phyloP scores from a whole-genome alignment of 2,797 vertebrate genomes.

The Eulemur rubriventer region DNA sequence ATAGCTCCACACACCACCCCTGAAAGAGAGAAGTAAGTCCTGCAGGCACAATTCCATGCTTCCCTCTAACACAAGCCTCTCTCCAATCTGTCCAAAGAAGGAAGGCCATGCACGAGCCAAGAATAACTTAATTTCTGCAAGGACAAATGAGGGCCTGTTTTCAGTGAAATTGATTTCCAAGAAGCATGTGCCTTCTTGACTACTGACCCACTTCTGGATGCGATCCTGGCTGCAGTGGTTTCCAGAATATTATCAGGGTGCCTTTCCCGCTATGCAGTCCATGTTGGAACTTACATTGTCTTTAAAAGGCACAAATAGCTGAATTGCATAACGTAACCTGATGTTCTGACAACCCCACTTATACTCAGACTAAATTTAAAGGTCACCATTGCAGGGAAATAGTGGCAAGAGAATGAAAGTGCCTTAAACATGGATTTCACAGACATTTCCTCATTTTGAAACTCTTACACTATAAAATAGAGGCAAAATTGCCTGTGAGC shows the following conservation, averaged over 20 bases:
- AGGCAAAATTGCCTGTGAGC: neutral
- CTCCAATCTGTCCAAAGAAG: neutral
- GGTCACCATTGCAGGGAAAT: conserved; percentile 60
- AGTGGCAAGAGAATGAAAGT: conserved; percentile 53
- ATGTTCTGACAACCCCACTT: conserved; percentile 75
- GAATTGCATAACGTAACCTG: conserved; percentile 57
- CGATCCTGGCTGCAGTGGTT: neutral
- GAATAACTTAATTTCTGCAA: conserved; percentile 43
- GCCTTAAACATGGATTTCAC: conserved; percentile 43
- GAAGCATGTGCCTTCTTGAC: conserved; percentile 38
- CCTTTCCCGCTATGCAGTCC: neutral
- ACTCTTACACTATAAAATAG: conserved; percentile 20
- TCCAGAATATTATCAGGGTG: conserved; percentile 4
- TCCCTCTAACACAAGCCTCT: neutral
- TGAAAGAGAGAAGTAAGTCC: neutral
- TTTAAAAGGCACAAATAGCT: conserved; percentile 67
- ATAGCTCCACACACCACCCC: neutral
- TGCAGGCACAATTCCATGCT: fast-evolving
- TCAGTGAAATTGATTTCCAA: conserved; percentile 46
- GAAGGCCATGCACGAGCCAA: fast-evolving
- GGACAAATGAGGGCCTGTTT: neutral
- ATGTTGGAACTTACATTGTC: neutral
- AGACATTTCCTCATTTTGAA: conserved; percentile 17
- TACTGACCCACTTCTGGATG: conserved; percentile 32
- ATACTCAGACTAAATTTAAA: conserved; percentile 69